Percentiles rank a stretch among this genome's conserved stretches.
These are phyloP conservation scores for Bombus picipes DNA, from an alignment of 1,140 invertebrate genomes.

Conservation along the genomic window DNA sequence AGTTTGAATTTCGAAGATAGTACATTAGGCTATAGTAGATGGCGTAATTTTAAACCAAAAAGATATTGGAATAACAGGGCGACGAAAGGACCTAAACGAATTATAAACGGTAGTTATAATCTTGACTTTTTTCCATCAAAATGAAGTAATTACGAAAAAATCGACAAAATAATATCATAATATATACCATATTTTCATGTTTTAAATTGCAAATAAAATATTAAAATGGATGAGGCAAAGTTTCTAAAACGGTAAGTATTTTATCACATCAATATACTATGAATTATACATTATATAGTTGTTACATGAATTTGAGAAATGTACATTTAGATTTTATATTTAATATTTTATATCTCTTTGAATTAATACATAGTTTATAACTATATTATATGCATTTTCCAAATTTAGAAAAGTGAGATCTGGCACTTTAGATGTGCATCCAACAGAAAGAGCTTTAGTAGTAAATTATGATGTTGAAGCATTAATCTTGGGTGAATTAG, in stretches of 20 bases:
- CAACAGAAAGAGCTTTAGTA: constrained; percentile 94
- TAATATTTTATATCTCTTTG: constrained; percentile 4
- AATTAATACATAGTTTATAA: not conserved
- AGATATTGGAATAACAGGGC: not conserved
- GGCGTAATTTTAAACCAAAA: constrained; percentile 1
- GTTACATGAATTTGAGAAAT: not conserved
- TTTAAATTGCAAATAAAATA: constrained; percentile 17
- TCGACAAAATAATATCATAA: not conserved
- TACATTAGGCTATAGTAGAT: not conserved
- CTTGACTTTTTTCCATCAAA: not conserved
- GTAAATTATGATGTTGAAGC: constrained; percentile 95
- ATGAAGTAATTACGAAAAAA: constrained; percentile 27
- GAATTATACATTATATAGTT: constrained; percentile 4
- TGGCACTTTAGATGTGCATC: constrained; percentile 94
- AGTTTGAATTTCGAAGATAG: constrained; percentile 1
- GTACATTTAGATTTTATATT: not conserved
- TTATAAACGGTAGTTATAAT: not conserved
- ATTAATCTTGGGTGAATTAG: constrained; percentile 91
- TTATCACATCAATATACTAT: not conserved
- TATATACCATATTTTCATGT: constrained; percentile 3
- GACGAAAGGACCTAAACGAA: not conserved
- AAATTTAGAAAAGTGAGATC: constrained; percentile 89
- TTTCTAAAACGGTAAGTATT: constrained; percentile 77
- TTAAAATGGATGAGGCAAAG: constrained; percentile 79
- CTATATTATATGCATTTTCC: constrained; percentile 16